Conservation (phyloP, 2,888 invertebrate species). For the Octodonta nipae region DNA sequence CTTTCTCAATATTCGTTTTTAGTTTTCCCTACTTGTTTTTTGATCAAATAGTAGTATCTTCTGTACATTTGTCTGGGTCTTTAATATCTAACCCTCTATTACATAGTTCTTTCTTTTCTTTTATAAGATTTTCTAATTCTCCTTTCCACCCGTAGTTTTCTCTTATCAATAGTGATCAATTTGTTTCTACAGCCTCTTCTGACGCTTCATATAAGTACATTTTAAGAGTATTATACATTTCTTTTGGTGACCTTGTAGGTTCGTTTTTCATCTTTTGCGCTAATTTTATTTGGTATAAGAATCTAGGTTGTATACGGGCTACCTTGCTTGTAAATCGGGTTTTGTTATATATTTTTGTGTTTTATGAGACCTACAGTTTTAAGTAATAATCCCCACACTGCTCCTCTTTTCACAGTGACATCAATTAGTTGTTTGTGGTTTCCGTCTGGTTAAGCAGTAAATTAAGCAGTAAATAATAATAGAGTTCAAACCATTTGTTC, state of each 20-base stretch:
- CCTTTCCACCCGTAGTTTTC: no score
- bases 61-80: neutral
- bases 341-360: neutral
- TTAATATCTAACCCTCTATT: neutral
- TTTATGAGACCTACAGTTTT: no score
- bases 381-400: neutral
- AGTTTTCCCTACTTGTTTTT: no score
- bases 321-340: neutral
- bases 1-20: conserved; percentile 1
- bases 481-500: neutral
- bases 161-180: no score
- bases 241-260: neutral
- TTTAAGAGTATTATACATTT: conserved; percentile 1
- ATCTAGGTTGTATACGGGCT: conserved; percentile 1
- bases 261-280: neutral
- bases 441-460: conserved; percentile 1
- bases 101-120: neutral
- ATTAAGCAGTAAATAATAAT: neutral
- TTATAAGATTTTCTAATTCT: neutral
- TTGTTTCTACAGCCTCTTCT: neutral
- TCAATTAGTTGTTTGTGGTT: no score
- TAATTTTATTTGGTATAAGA: no score
- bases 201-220: neutral
- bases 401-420: conserved; percentile 1
- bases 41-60: neutral